These are phyloP conservation scores for Branchinecta lindahli DNA, from an alignment of 1,140 invertebrate species.

Conservation along the genomic window DNA sequence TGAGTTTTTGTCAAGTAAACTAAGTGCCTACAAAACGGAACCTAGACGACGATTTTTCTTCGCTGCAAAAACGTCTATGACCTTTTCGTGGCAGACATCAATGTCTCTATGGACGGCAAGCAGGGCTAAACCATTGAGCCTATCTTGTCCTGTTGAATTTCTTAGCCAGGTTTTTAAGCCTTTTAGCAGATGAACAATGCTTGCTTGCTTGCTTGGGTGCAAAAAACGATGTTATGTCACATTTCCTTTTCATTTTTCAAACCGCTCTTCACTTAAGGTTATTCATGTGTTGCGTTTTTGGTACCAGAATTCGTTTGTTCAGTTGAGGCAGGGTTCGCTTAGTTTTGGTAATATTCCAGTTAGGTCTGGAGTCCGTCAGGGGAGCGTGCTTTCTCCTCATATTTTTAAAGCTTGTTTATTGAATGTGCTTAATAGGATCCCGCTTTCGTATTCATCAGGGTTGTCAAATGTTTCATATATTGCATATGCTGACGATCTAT, in stretches of 20 bases:
- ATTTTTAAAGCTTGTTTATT: too few relatives aligned
- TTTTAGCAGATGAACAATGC: background rate
- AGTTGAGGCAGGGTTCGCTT: background rate
- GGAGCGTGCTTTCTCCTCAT: too few relatives aligned
- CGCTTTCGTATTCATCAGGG: slow-evolving; percentile 1
- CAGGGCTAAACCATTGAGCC: slow-evolving; percentile 4
- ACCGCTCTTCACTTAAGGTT: too few relatives aligned
- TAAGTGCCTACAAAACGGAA: background rate
- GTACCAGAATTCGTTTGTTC: slow-evolving; percentile 5
- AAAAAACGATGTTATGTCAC: too few relatives aligned
- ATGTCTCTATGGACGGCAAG: slow-evolving; percentile 7
- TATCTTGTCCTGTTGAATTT: background rate
- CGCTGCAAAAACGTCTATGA: too few relatives aligned
- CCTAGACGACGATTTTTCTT: too few relatives aligned
- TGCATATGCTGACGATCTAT: slow-evolving; percentile 5
- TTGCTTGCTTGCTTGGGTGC: too few relatives aligned
- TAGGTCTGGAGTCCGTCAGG: slow-evolving; percentile 7
- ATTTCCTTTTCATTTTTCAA: too few relatives aligned
- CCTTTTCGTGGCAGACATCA: too few relatives aligned
- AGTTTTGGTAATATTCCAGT: slow-evolving; percentile 4
- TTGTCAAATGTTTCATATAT: slow-evolving; percentile 6
- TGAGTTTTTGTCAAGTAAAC: too few relatives aligned
- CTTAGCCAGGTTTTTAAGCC: slow-evolving; percentile 5
- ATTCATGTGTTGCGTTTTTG: background rate
- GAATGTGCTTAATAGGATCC: background rate